Conservation (phyloP, 1,140 invertebrate species). For the Drosophila miranda region DNA sequence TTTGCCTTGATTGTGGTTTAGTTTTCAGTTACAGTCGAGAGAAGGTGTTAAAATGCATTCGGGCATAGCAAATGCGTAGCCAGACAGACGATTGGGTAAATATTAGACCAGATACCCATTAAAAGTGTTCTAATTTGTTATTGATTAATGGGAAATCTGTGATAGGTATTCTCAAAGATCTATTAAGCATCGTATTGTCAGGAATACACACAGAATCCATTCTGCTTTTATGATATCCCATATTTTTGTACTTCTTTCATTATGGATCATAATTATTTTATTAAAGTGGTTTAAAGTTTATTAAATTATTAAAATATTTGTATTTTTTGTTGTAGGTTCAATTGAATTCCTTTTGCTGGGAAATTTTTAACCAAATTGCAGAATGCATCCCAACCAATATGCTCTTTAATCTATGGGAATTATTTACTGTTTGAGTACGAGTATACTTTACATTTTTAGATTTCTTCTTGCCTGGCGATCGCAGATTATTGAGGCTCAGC, state of each 20-base stretch:
- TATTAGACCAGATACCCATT: conserved; percentile 21
- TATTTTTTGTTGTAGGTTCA: too few species aligned
- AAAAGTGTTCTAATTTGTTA: conserved; percentile 7
- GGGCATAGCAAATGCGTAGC: conserved; percentile 13
- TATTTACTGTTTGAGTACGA: not conserved
- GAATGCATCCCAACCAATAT: not conserved
- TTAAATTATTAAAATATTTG: too few species aligned
- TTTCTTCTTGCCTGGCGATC: conserved; percentile 75
- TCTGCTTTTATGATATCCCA: too few species aligned
- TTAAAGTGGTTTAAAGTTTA: too few species aligned
- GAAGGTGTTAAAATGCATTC: conserved; percentile 47
- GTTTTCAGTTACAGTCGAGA: conserved; percentile 13
- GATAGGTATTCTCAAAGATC: too few species aligned
- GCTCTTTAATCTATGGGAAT: conserved; percentile 3
- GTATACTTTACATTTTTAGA: conserved; percentile 77
- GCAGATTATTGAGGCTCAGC: conserved; percentile 74
- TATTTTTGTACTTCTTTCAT: too few species aligned
- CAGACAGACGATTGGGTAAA: conserved; percentile 26
- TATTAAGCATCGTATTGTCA: too few species aligned
- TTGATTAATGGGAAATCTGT: too few species aligned
- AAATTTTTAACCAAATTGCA: too few species aligned
- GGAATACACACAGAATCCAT: too few species aligned
- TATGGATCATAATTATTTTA: too few species aligned
- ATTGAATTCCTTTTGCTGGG: not conserved
- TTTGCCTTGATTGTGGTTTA: conserved; percentile 27